Evolutionary conservation across 2,888 invertebrate species (phyloP), one percentile per base, ranked within the genome.

Genomic region (Brenthis hecate): DNA sequence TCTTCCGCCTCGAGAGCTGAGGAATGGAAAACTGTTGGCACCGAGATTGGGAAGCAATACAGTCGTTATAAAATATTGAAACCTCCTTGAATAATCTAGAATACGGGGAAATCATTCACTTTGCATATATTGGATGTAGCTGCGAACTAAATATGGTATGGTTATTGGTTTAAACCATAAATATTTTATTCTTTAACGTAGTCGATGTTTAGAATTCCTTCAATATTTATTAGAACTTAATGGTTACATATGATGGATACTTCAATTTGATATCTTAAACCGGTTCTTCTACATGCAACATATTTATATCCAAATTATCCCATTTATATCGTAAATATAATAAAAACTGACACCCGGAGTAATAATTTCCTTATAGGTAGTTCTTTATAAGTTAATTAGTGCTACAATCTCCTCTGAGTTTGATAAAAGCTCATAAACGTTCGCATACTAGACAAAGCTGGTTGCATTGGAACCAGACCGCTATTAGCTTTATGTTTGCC

Each of bases 401-500:
- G 2, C 36, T 11, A 43, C 8, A 8, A 43, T 43, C 11, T 43
- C 11, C 36, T 43, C 36, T 43, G 36, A 11, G 36, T 43, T 43
- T 43, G 36, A 43, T 50, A 48, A 66, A 19, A 48, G 8, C 48
- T 47, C 32, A 61, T 36, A 28, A 36, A 4, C n/a, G 36, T 55
- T 54, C 48, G 43, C 47, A 28, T 43, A 58, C 57, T 66, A 58
- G 28, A 28, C 14, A 60, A 19, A 58, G 48, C 48, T 13, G 32
- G 28, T n/a, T n/a, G 50, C n/a, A 11, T 58, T 51, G 47, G 57
- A 65, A 50, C 64, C 54, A 51, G 58, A 67, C 71, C 66, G 57
- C 65, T 68, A 71, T 72, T 74, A 71, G 71, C 69, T 71, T 64
- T 55, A 67, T 70, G 71, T 74, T 74, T 68, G 69, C 66, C 47